Evolutionary conservation across 2,797 vertebrate genomes (phyloP).

Genomic region (Setipinna tenuifilis): DNA sequence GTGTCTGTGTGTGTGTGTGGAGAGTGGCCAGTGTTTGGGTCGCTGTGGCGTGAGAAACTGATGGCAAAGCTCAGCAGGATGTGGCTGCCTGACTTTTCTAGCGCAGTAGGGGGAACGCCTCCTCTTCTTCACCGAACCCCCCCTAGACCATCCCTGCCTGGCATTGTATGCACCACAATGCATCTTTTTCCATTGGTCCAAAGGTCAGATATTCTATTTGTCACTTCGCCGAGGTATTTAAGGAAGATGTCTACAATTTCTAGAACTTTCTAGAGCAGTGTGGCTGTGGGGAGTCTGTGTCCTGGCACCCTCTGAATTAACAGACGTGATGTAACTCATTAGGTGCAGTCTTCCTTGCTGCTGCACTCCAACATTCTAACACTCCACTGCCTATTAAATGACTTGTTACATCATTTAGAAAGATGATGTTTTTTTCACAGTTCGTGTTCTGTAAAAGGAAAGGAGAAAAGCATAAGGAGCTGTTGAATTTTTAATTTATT

Average conservation of each 20-base stretch:
- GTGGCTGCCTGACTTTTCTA: background rate
- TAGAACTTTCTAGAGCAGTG: background rate
- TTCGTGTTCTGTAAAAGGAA: background rate
- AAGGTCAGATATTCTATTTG: background rate
- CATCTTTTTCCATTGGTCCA: background rate
- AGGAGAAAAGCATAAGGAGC: background rate
- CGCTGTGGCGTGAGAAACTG: background rate
- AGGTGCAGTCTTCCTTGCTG: background rate
- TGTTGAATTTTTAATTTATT: background rate
- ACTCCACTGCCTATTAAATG: background rate
- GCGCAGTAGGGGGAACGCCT: background rate
- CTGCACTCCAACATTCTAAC: background rate
- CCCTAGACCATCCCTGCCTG: background rate
- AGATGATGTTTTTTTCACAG: background rate
- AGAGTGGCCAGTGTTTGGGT: background rate
- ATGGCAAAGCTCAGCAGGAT: background rate
- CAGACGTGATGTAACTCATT: slow-evolving; percentile 7
- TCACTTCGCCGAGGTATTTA: background rate
- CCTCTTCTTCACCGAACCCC: background rate
- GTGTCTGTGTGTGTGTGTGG: background rate
- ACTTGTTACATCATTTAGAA: background rate
- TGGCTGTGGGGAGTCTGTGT: background rate
- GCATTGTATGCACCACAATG: background rate
- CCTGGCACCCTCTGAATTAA: background rate
- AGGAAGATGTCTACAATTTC: background rate